Evolutionary conservation across 1,140 invertebrate species (phyloP).

Genomic region (Aleiodes sp.): DNA sequence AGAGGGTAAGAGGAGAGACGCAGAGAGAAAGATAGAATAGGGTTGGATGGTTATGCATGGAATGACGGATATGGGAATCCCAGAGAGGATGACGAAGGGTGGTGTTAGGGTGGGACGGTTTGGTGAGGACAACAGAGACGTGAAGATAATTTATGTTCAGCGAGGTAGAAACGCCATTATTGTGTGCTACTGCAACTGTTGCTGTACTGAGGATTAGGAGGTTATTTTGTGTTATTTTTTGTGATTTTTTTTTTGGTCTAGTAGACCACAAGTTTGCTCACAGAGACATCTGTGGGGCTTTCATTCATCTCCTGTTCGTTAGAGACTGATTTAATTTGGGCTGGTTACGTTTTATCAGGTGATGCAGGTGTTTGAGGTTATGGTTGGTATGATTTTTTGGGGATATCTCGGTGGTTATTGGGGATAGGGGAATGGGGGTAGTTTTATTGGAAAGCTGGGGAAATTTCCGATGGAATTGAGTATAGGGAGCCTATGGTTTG

Average conservation of each 20-base stretch:
- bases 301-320: no score
- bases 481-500: no score
- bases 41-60: conserved; percentile 19
- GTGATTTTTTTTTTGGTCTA: no score
- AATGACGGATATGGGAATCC: conserved; percentile 29
- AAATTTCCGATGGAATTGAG: no score
- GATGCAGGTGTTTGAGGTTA: no score
- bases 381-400: no score
- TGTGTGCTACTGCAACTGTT: conserved; percentile 28
- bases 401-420: no score
- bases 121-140: conserved; percentile 33
- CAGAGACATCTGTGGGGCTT: not conserved
- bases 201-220: conserved; percentile 20
- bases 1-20: not conserved
- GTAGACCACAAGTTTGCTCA: not conserved
- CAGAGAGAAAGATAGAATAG: not conserved
- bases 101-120: not conserved
- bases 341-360: no score
- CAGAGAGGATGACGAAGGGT: not conserved
- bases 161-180: conserved; percentile 28
- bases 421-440: no score
- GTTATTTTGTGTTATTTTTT: not conserved
- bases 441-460: no score
- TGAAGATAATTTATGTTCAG: conserved; percentile 33
- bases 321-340: no score